Base-by-base conservation (phyloP, 1,140 invertebrate genomes). In the Brachionus koreanus region DNA sequence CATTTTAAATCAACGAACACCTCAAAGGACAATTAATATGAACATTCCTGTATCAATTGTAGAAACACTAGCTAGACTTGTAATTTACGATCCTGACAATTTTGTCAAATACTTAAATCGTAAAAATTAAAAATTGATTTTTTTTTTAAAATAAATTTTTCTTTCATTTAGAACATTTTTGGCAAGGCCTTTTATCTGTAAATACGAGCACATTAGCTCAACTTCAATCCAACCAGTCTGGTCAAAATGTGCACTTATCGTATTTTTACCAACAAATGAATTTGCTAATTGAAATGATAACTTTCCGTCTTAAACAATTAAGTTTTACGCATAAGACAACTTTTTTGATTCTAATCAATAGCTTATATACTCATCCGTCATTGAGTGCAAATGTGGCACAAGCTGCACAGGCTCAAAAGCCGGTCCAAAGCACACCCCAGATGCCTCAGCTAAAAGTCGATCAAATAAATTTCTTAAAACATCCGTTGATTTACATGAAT, bases 51-150 rank as follows among this genome's bases (percentile, higher is more conserved):
- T 43, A 5, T 37, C 76, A 25, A 61, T 61, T 12, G 76, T 79
- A 9, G 76, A 79, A 42, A 79, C 76, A 10, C 16, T 57, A 9
- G 76, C 61, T 16, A 16, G 76, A 39, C 37, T 79, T 23, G 35
- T 79, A 9, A 79, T 79, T 12, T 79, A 79, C 25, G 76, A 79
- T 79, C 76, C 76, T 9, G 76, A 79, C 29, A 79, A 79, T 65
- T 61, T 79, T 42, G 12, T 61, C 33, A 79, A 79, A 79, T 79
- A 61, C 57, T 43, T 79, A 12, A 61, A 23, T 33, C 76, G 61
- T 57, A 79, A 79, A 9, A 43, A 43, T n/a, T n/a, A n/a, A 74
- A 1, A 43, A 23, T 25, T 12, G 0, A 23, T 3, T 10, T 13
- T 6, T 33, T 42, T 72, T 42, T 43, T 23, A 29, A 23, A 74